Percentiles rank a stretch among this genome's conserved stretches.
Conservation (phyloP, 2,888 invertebrate genomes). For the Branchipolynoe longqiensis region DNA sequence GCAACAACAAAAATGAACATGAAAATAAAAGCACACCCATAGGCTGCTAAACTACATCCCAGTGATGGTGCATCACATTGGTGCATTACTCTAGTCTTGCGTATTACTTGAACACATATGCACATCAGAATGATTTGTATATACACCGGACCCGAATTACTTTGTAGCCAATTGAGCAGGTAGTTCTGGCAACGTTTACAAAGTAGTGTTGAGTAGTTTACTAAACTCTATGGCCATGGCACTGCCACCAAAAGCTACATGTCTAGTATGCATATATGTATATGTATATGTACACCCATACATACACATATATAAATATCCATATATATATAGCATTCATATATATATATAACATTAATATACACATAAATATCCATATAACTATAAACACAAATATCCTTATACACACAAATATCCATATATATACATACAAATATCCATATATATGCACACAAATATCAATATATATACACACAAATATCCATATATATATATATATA, state of each 20-base stretch:
- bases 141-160: neutral
- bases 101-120: conserved; percentile 18
- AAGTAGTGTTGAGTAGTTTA: neutral
- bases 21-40: no score
- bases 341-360: conserved; percentile 1
- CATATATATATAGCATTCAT: neutral
- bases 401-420: no score
- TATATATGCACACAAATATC: no score
- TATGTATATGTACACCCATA: neutral
- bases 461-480: no score
- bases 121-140: conserved; percentile 45
- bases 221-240: neutral
- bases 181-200: neutral
- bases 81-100: neutral
- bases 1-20: no score
- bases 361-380: neutral
- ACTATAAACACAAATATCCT: neutral
- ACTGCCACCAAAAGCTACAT: neutral
- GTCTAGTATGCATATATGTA: conserved; percentile 27
- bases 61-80: no score
- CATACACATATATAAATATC: no score
- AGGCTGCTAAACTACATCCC: no score
- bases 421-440: no score
- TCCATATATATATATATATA: no score
- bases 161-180: conserved; percentile 35